phyloP scores from a whole-genome alignment of 64 coral and sea anemone species.

The Stichodactyla mertensii region DNA sequence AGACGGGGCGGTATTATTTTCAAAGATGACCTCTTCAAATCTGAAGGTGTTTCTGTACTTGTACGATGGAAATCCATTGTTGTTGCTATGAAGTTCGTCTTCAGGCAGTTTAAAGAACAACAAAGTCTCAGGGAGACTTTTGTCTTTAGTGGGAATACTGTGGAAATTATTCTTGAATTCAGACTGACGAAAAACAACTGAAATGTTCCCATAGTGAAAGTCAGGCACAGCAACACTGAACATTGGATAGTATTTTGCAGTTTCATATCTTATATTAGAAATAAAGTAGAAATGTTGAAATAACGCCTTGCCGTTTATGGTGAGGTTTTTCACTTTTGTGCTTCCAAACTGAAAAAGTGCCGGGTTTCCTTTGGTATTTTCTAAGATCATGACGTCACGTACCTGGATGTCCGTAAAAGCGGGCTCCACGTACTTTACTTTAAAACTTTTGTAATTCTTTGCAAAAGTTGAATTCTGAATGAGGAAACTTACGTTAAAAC shows the following conservation, averaged over 20 bases:
- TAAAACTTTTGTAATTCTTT: neutral
- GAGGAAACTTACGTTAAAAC: neutral
- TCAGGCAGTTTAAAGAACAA: neutral
- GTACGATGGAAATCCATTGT: neutral
- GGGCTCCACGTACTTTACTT: neutral
- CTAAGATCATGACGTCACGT: neutral
- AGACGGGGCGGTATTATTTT: neutral
- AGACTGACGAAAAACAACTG: neutral
- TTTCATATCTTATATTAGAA: neutral
- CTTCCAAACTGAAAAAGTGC: neutral
- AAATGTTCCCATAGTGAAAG: neutral
- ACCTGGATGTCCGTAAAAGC: neutral
- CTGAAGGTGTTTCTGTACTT: neutral
- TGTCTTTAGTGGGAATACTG: neutral
- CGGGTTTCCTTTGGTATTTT: neutral
- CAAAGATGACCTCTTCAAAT: conserved; percentile 5
- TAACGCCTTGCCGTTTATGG: neutral
- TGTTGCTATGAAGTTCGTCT: neutral
- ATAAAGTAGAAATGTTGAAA: neutral
- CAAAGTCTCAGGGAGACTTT: neutral
- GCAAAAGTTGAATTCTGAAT: neutral
- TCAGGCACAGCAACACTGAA: neutral
- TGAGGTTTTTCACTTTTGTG: neutral
- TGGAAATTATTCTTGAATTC: neutral
- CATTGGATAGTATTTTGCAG: neutral